These are phyloP conservation scores for Agrotis exclamationis DNA, from an alignment of 2,888 invertebrate species.

Conservation along the genomic window DNA sequence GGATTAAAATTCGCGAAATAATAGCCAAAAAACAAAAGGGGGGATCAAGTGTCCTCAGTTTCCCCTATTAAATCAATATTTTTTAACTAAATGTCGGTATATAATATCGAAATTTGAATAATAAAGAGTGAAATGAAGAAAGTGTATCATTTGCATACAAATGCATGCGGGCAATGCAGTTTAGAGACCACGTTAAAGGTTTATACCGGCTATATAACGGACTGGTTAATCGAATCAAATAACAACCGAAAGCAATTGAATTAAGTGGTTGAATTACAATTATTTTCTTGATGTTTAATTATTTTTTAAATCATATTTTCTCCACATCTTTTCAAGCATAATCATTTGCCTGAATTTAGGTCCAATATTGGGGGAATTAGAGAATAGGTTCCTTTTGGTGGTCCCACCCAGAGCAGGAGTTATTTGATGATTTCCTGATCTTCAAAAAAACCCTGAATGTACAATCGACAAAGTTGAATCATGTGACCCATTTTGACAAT, in stretches of 20 bases:
- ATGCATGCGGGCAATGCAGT: slow-evolving; percentile 33
- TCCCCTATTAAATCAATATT: not conserved
- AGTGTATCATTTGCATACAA: slow-evolving; percentile 58
- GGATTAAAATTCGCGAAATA: too few relatives aligned
- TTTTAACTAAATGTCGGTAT: not conserved
- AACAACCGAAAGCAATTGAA: not conserved
- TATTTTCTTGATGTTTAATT: not conserved
- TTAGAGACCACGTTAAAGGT: slow-evolving; percentile 21
- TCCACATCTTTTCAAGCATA: not conserved
- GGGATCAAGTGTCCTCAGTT: too few relatives aligned
- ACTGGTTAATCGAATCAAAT: slow-evolving; percentile 1
- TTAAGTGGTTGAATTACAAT: not conserved
- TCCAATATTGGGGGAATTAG: too few relatives aligned
- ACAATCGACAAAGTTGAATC: too few relatives aligned
- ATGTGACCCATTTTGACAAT: too few relatives aligned
- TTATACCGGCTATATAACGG: not conserved
- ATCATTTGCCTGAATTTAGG: too few relatives aligned
- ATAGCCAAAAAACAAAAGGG: too few relatives aligned
- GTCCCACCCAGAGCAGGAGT: too few relatives aligned
- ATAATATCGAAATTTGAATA: slow-evolving; percentile 31
- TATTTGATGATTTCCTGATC: too few relatives aligned
- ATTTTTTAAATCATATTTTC: slow-evolving; percentile 3
- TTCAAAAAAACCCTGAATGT: too few relatives aligned
- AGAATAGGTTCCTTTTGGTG: too few relatives aligned
- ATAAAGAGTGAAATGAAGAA: slow-evolving; percentile 54